phyloP scores from a whole-genome alignment of 1,140 invertebrate genomes.

The Scaptomyza montana region DNA sequence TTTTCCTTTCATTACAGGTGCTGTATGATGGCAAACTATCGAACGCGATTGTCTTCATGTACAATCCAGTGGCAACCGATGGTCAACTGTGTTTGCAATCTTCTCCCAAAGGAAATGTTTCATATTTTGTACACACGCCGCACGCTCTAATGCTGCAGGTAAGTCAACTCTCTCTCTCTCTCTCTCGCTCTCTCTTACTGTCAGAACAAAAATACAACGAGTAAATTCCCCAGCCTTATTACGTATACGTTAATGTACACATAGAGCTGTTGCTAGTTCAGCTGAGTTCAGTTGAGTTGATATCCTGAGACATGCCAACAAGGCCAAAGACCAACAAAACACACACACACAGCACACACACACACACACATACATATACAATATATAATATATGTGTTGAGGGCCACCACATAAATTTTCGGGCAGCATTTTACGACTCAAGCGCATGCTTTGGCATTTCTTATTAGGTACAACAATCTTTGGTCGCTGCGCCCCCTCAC shows the following conservation, averaged over 20 bases:
- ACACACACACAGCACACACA: slow-evolving; percentile 1
- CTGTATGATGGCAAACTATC: slow-evolving; percentile 99
- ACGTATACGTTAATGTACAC: slow-evolving; percentile 23
- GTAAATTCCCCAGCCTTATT: slow-evolving; percentile 16
- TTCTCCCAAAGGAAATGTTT: slow-evolving; percentile 97
- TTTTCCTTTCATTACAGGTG: slow-evolving; percentile 87
- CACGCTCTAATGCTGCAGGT: slow-evolving; percentile 99
- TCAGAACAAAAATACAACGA: not conserved
- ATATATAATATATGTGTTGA: not conserved
- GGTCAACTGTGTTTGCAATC: slow-evolving; percentile 99
- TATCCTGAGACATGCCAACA: slow-evolving; percentile 11
- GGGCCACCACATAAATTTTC: slow-evolving; percentile 62
- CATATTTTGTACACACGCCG: slow-evolving; percentile 99
- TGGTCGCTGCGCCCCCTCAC: not conserved
- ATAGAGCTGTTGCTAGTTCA: slow-evolving; percentile 7
- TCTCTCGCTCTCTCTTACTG: not conserved
- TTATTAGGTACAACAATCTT: slow-evolving; percentile 68
- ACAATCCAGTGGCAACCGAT: slow-evolving; percentile 99
- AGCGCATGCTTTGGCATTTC: slow-evolving; percentile 77
- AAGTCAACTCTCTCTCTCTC: slow-evolving; percentile 72
- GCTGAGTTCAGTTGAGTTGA: slow-evolving; percentile 8
- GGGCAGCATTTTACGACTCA: slow-evolving; percentile 74
- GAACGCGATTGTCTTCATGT: slow-evolving; percentile 98
- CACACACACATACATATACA: slow-evolving; percentile 1
- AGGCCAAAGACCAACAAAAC: slow-evolving; percentile 13